Evolutionary conservation across 64 coral and sea anemone genomes (phyloP), one percentile per base, ranked within the genome.

Genomic region (Montipora capricornis): DNA sequence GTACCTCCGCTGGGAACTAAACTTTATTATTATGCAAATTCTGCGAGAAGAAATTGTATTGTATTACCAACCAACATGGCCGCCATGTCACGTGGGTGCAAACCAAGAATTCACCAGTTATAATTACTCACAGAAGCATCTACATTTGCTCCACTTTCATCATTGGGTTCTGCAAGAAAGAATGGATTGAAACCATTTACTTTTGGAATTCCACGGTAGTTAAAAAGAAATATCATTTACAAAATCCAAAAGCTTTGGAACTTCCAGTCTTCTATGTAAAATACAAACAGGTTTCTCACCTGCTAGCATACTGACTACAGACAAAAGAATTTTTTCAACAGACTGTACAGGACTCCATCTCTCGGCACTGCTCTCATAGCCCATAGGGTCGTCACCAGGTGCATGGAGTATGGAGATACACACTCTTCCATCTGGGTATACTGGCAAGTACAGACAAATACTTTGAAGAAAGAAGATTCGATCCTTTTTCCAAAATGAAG

Each of bases 261-360:
- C 15, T 64, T 5, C 52, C 52, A 55, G 10, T 10, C 10, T 5
- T 55, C 52, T 7, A 0, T 55, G 52, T 64, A 64, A 87, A 74
- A 46, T 3, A 47, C 2, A 14, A 68, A 57, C 29, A 87, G 24
- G 55, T 20, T 76, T 69, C 47, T 26, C 75, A 99, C 98, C 98
- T 87, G 98, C 98, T 12, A 99, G 81, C 98, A 99, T 99, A 61
- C 98, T 99, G 50, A 99, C 95, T 60, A 99, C 98, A 75, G 98
- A 99, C 4, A 99, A 68, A 16, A 99, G 92, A 16, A 99, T 99
- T 90, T 99, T 99, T 76, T 99, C 95, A 50, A 99, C 98, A 66
- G 98, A 99, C 76, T 99, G 98, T 1, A 99, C 98, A 83, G 98
- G 98, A 82, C 98, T 99, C 98, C 98, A 99, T 68, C 98, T 91